Evolutionary conservation across 2,888 invertebrate species (phyloP).

Genomic region (Diplolepis rosae): DNA sequence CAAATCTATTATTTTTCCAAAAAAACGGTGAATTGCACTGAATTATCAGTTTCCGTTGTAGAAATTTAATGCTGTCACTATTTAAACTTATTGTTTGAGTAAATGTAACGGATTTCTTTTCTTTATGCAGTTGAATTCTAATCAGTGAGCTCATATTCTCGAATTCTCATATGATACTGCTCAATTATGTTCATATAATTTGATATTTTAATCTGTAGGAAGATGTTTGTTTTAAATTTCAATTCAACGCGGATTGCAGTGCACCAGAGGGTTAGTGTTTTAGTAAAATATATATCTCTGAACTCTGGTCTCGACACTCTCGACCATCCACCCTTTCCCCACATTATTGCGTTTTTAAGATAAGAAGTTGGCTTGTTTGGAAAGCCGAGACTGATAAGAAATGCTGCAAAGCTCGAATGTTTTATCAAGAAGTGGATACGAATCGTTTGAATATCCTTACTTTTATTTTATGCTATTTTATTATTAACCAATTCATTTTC

Average conservation of each 20-base stretch:
- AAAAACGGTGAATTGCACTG: too few relatives aligned
- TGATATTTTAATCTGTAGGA: not conserved
- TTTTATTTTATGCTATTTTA: not conserved
- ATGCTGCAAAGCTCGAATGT: constrained; percentile 16
- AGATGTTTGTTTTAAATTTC: not conserved
- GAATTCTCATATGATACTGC: not conserved
- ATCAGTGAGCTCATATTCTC: not conserved
- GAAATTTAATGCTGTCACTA: too few relatives aligned
- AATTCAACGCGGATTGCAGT: not conserved
- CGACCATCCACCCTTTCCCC: not conserved
- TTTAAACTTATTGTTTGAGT: too few relatives aligned
- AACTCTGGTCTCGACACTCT: not conserved
- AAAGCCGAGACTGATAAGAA: constrained; percentile 25
- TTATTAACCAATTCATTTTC: not conserved
- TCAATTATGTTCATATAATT: not conserved
- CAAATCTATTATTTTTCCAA: too few relatives aligned
- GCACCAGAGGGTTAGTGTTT: constrained; percentile 3
- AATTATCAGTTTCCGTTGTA: too few relatives aligned
- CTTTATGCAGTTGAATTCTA: not conserved
- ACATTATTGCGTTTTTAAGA: not conserved
- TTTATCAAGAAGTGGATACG: constrained; percentile 13
- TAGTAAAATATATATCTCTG: not conserved
- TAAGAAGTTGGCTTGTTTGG: constrained; percentile 2
- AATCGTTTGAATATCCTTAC: constrained; percentile 6
- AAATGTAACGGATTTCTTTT: too few relatives aligned